Evolutionary conservation across 1,140 invertebrate genomes (phyloP).

Genomic region (Drosophila truncata): DNA sequence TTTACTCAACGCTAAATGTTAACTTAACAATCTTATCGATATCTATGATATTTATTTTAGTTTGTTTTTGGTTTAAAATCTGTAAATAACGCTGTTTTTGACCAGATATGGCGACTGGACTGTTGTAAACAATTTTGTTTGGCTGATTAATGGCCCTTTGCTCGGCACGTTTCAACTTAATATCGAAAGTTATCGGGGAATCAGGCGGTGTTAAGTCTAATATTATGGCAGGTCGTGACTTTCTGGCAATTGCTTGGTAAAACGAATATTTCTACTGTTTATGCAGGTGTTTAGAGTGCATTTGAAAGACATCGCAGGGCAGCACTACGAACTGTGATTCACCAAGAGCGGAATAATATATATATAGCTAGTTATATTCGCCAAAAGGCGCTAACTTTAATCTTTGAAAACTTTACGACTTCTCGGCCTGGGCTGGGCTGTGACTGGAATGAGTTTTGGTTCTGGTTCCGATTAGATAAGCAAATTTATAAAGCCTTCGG

Average conservation of each 20-base stretch:
- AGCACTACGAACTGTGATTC: slow-evolving; percentile 8
- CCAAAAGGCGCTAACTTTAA: slow-evolving; percentile 4
- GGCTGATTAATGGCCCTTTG: slow-evolving; percentile 42
- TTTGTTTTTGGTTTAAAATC: not conserved
- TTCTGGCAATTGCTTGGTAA: too few relatives aligned
- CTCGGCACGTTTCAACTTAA: slow-evolving; percentile 15
- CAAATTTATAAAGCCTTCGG: slow-evolving; percentile 41
- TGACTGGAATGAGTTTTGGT: slow-evolving; percentile 11
- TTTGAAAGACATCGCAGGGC: slow-evolving; percentile 25
- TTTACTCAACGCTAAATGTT: not conserved
- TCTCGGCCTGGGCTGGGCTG: not conserved
- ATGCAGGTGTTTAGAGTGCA: slow-evolving; percentile 28
- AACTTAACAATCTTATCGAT: not conserved
- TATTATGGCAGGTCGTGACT: slow-evolving; percentile 52
- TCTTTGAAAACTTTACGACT: slow-evolving; percentile 25
- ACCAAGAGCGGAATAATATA: not conserved
- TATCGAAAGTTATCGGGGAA: slow-evolving; percentile 7
- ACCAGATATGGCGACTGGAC: slow-evolving; percentile 23
- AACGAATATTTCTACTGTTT: slow-evolving; percentile 9
- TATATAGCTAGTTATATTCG: not conserved
- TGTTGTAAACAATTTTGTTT: slow-evolving; percentile 25
- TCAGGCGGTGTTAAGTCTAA: slow-evolving; percentile 13
- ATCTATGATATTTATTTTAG: not conserved
- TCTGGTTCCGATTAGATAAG: slow-evolving; percentile 38
- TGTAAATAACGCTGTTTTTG: not conserved